Percentiles rank a stretch among this genome's conserved stretches.
Evolutionary conservation across 2,888 invertebrate species (phyloP).

Genomic region (Thereva nobilitata): DNA sequence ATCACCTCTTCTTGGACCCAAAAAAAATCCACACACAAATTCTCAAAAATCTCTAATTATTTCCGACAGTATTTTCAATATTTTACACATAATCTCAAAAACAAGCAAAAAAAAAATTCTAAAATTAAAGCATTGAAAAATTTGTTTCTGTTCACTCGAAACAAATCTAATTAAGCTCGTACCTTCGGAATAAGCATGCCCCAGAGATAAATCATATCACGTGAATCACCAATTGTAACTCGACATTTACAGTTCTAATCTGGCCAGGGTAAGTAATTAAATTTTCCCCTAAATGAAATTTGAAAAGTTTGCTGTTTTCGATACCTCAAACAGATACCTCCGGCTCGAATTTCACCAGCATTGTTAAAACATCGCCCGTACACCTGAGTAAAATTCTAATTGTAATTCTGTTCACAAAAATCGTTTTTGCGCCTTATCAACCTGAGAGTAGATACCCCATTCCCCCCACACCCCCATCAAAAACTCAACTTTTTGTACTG

Average conservation of each 20-base stretch:
- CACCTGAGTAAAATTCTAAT: slow-evolving; percentile 31
- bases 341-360: background rate
- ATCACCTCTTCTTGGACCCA: no score
- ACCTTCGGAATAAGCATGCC: no score
- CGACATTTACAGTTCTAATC: slow-evolving; percentile 30
- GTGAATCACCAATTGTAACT: slow-evolving; percentile 6
- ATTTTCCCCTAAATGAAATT: slow-evolving; percentile 29
- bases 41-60: no score
- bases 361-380: slow-evolving; percentile 18
- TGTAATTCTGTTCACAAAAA: slow-evolving; percentile 37
- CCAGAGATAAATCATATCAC: slow-evolving; percentile 20
- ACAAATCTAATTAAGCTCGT: no score
- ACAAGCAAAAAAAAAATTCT: no score
- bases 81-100: no score
- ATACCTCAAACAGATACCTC: slow-evolving; percentile 7
- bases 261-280: slow-evolving; percentile 24
- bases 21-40: no score
- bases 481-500: slow-evolving; percentile 18
- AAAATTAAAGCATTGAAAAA: no score
- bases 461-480: background rate
- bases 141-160: no score
- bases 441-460: slow-evolving; percentile 28
- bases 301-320: slow-evolving; percentile 20
- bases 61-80: no score
- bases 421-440: slow-evolving; percentile 34